phyloP scores from a whole-genome alignment of 1,140 invertebrate genomes.

The Brachionus koreanus region DNA sequence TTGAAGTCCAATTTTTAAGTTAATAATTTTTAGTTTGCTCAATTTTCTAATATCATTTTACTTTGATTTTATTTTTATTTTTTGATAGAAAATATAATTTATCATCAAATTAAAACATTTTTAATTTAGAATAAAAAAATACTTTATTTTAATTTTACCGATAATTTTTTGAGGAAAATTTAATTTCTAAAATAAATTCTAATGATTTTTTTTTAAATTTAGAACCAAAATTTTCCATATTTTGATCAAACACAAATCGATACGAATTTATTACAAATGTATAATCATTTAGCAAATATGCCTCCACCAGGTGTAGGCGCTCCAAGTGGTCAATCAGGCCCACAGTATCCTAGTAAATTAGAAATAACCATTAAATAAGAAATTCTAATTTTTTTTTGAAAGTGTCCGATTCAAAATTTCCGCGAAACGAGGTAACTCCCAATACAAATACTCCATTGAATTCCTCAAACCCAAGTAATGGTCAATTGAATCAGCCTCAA shows the following conservation, averaged over 20 bases:
- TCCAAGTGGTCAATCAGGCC: background rate
- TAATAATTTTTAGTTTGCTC: no score
- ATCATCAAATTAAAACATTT: no score
- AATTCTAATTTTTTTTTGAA: background rate
- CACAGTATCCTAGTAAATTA: background rate
- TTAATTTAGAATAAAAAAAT: no score
- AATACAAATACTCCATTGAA: background rate
- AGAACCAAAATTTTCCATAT: conserved; percentile 43
- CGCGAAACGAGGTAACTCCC: background rate
- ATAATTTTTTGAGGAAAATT: no score
- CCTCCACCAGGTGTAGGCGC: conserved; percentile 24
- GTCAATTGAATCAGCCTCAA: background rate
- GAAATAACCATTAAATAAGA: background rate
- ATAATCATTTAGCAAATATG: conserved; percentile 33
- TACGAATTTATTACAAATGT: conserved; percentile 33
- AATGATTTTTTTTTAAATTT: background rate
- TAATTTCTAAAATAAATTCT: no score
- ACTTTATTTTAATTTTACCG: no score
- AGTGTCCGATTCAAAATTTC: conserved; percentile 33
- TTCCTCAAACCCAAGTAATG: background rate
- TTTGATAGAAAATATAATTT: no score
- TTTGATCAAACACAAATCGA: conserved; percentile 40
- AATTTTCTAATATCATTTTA: no score
- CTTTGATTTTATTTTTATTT: no score
- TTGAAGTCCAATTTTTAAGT: no score